Percentiles rank a stretch among this genome's conserved stretches.
phyloP scores from a whole-genome alignment of 2,888 invertebrate species.

The Rhagophthalmus giganteus region DNA sequence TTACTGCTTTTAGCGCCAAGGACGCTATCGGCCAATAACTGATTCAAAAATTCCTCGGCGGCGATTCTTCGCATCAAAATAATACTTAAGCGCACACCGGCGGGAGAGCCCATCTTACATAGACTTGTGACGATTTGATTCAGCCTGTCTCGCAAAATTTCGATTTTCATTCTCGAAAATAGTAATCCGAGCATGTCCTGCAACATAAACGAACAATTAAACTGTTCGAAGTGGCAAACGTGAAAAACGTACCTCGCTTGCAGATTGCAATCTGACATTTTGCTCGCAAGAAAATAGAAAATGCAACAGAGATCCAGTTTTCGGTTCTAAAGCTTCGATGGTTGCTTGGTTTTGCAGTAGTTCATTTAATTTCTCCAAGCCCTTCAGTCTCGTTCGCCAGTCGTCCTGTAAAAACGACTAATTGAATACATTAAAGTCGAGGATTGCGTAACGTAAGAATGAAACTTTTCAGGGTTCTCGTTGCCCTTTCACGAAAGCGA shows the following conservation, averaged over 20 bases:
- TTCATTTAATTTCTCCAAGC: slow-evolving; percentile 62
- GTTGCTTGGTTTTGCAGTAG: slow-evolving; percentile 60
- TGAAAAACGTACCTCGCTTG: slow-evolving; percentile 39
- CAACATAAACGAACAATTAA: too few species aligned
- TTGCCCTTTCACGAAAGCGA: slow-evolving; percentile 8
- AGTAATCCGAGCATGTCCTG: too few species aligned
- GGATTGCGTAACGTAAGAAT: background rate
- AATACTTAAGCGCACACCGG: slow-evolving; percentile 57
- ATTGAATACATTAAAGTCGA: background rate
- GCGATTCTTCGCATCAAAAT: slow-evolving; percentile 59
- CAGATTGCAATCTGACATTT: slow-evolving; percentile 44
- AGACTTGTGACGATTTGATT: slow-evolving; percentile 55
- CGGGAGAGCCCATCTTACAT: slow-evolving; percentile 57
- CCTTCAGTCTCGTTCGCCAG: slow-evolving; percentile 61
- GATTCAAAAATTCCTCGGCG: slow-evolving; percentile 47
- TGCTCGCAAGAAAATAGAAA: slow-evolving; percentile 68
- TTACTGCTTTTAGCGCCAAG: slow-evolving; percentile 42
- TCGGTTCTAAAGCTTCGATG: slow-evolving; percentile 60
- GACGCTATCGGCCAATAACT: slow-evolving; percentile 37
- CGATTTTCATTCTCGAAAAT: slow-evolving; percentile 41
- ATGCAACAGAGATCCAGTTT: slow-evolving; percentile 65
- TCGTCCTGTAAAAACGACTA: slow-evolving; percentile 56
- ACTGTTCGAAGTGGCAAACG: background rate
- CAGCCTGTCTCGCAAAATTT: slow-evolving; percentile 51
- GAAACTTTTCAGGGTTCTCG: too few species aligned